These are phyloP conservation scores for Idaea biselata DNA, from an alignment of 2,888 invertebrate species.

Conservation along the genomic window DNA sequence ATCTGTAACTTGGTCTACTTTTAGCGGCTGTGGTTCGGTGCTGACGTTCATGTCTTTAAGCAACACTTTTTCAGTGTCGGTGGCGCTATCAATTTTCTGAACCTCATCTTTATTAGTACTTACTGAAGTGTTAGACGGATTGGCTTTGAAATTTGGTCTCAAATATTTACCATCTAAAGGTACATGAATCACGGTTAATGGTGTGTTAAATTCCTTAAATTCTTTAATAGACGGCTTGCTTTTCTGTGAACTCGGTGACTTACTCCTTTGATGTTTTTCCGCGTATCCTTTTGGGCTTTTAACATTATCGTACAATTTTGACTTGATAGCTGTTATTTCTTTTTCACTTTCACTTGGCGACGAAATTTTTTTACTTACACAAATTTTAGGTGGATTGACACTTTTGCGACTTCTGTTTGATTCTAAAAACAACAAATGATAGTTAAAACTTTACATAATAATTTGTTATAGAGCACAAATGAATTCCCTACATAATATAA, in stretches of 20 bases:
- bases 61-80: constrained; percentile 34
- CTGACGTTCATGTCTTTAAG: constrained; percentile 41
- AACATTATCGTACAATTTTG: constrained; percentile 37
- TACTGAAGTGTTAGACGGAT: constrained; percentile 3
- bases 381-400: constrained; percentile 39
- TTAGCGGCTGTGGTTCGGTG: constrained; percentile 41
- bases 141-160: constrained; percentile 22
- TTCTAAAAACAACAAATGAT: constrained; percentile 38
- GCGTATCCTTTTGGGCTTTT: constrained; percentile 31
- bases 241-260: constrained; percentile 28
- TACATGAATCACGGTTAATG: constrained; percentile 49
- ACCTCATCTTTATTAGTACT: constrained; percentile 14
- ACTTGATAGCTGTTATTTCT: constrained; percentile 38
- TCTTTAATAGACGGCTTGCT: constrained; percentile 27
- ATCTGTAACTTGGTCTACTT: constrained; percentile 45
- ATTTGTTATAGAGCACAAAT: not conserved
- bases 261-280: constrained; percentile 34
- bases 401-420: constrained; percentile 34
- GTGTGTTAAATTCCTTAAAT: constrained; percentile 43
- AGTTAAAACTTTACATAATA: not conserved
- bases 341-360: constrained; percentile 47
- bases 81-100: constrained; percentile 32
- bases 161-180: constrained; percentile 47
- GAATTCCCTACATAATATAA: not conserved
- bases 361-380: constrained; percentile 46